Base-by-base conservation (phyloP, 1,140 invertebrate genomes). In the Pomacea maculata region DNA sequence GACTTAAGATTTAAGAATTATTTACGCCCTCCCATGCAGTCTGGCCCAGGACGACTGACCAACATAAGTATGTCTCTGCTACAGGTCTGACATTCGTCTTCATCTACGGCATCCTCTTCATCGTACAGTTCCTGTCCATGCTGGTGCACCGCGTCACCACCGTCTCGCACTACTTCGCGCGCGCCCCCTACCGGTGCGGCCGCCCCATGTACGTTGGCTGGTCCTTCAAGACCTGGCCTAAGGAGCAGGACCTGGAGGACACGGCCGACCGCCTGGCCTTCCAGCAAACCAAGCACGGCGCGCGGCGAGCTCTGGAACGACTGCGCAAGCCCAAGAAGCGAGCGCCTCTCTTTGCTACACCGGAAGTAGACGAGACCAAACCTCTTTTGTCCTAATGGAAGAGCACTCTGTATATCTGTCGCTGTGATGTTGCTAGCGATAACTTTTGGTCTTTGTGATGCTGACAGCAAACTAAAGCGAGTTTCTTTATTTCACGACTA, bases 111-210 rank as follows among this genome's bases (percentile, higher is more conserved):
- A 61, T 91, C 5, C 85, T 92, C 21, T 85, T 93, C 21, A 80
- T 92, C 17, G 85, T 92, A 45, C 92, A 93, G 82, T 91, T 93
- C 80, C 64, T 92, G 10, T 88, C 88, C 11, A 93, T 93, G 92
- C 74, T 92, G 55, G 85, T 92, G 17, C 92, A 93, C 83, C 84
- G 92, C 84, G 98, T 99, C 88, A 97, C 97, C 86, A 99, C 98
- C 7, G 92, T 99, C 54, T 96, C 97, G 1, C 98, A 99, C 90
- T 99, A 99, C 87, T 93, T 99, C 9, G 88, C 87, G 11, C 76
- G 88, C 57, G 85, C 87, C 10, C 87, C 87, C 0, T 88, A 87
- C 81, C 83, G 75, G 57, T 86, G 82, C 75, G 84, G 85, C 10
- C 82, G 80, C 15, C 84, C 74, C 14, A 84, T 86, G 74, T 81